Conservation (phyloP, 2,113 vertebrate genomes). For the Cathartes aura region DNA sequence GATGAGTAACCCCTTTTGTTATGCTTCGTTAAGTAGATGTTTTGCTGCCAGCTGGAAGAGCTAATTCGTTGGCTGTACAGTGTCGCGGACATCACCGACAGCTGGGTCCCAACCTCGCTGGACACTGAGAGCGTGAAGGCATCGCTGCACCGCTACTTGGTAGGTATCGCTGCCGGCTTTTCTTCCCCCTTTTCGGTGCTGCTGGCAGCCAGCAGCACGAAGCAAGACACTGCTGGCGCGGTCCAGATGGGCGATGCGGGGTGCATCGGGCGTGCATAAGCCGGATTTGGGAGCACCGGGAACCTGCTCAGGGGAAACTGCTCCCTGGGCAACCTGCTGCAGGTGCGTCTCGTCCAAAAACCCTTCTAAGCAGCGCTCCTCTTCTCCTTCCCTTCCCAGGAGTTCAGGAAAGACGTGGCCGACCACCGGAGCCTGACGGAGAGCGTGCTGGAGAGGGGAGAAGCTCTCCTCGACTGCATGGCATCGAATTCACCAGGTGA, state of each 20-base stretch:
- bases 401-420: conserved; percentile 84
- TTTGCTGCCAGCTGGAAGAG: conserved; percentile 87
- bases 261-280: background rate
- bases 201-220: background rate
- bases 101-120: conserved; percentile 65
- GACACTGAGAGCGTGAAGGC: conserved; percentile 73
- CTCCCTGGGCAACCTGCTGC: background rate
- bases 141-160: conserved; percentile 85
- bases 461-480: conserved; percentile 85
- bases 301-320: background rate
- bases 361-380: rapidly evolving
- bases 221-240: background rate
- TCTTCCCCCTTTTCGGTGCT: background rate
- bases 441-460: conserved; percentile 83
- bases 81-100: conserved; percentile 71
- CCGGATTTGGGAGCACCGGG: background rate
- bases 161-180: conserved; percentile 37
- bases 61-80: conserved; percentile 85
- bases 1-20: background rate
- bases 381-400: conserved; percentile 66
- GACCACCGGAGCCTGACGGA: conserved; percentile 81
- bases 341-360: background rate
- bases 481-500: conserved; percentile 84
- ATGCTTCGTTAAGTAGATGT: conserved; percentile 75
- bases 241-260: background rate